phyloP scores from a whole-genome alignment of 2,113 vertebrate species.

The Brienomyrus brachyistius region DNA sequence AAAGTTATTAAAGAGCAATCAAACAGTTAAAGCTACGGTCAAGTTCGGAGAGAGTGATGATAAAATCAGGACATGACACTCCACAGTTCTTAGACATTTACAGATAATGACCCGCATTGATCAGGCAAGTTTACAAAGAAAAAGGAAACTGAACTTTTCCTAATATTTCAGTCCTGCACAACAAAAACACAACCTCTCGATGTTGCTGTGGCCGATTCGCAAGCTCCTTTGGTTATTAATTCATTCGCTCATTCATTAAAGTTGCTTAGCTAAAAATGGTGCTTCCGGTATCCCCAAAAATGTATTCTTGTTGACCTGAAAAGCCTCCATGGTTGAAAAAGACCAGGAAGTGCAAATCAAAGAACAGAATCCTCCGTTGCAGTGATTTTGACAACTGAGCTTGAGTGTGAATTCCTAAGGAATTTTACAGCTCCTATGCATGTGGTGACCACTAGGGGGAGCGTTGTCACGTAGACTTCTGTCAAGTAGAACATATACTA shows the following conservation, averaged over 20 bases:
- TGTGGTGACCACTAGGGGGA: not conserved
- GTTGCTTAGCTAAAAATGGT: not conserved
- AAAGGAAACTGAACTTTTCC: not conserved
- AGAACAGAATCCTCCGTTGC: not conserved
- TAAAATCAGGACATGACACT: not conserved
- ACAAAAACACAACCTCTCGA: not conserved
- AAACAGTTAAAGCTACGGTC: not conserved
- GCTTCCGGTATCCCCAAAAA: not conserved
- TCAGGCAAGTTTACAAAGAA: not conserved
- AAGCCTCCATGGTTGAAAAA: not conserved
- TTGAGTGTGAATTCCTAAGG: not conserved
- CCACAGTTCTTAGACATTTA: not conserved
- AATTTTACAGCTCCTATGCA: not conserved
- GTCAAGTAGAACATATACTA: not conserved
- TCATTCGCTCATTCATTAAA: not conserved
- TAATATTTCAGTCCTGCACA: not conserved
- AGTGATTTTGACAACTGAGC: not conserved
- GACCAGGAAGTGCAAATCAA: not conserved
- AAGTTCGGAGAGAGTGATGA: not conserved
- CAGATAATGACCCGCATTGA: not conserved
- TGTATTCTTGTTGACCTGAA: not conserved
- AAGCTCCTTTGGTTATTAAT: slow-evolving; percentile 8
- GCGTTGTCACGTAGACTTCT: not conserved
- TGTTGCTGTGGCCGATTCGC: not conserved
- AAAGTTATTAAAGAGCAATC: not conserved